Base-by-base conservation (phyloP, 2,797 vertebrate genomes). In the Heteromormyrus szaboi region DNA sequence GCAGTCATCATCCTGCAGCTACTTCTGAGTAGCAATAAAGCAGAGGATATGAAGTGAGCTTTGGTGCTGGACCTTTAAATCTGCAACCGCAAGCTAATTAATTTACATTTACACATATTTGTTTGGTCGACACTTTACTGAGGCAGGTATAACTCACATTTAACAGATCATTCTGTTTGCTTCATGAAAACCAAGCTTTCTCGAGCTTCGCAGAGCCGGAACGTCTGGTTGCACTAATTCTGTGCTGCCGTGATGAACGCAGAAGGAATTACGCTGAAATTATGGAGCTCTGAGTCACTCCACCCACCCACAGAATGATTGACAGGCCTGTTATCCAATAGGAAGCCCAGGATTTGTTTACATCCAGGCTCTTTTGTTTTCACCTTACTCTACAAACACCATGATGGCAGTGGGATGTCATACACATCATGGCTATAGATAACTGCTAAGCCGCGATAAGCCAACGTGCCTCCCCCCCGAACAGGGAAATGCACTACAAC, bases 381-480 rank as follows among this genome's bases (percentile, higher is more conserved):
- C 14, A n/a, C 33, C 44, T 86, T 37, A 56, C 53, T 86, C 14
- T 59, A 12, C 51, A 56, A 51, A 44, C 53, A 59, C 53, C 53
- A 86, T 86, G 33, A 86, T 19, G 19, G 85, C 33, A 86, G 54
- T 19, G 25, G 33, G 53, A 86, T 86, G 85, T 72, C 33, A 86
- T 33, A 44, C 33, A 53, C 85, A 56, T 86, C 29, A 33, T 51
- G 14, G 33, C 14, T 19, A n/a, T 37, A 53, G 51, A 53, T 59
- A 19, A 37, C 85, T 86, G 85, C 84, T 86, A 54, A 56, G 12
- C 2, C 37, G 33, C 17, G 8, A 86, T 86, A 62, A 86, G 33
- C 51, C 51, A 17, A 11, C 5, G 2, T 6, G 8, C 1, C 51
- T 59, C 14, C 12, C 53, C 50, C 17, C 25, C 0, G 53, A 17